Conservation (phyloP, 2,797 vertebrate genomes). For the Lepilemur ruficaudatus region DNA sequence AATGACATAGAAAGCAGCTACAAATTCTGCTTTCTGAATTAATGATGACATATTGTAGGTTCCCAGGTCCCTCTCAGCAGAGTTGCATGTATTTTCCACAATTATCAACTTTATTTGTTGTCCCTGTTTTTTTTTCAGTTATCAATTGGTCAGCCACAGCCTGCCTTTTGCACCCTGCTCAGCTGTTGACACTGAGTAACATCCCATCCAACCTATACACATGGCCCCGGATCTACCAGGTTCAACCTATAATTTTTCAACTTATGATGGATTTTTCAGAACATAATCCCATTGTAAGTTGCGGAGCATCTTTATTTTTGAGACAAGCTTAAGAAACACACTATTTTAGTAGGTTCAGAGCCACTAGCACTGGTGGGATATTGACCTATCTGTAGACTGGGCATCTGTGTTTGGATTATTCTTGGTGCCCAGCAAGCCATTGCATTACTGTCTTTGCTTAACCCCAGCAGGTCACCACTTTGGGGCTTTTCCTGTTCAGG, state of each 20-base stretch:
- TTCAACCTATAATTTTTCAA: neutral
- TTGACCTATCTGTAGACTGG: neutral
- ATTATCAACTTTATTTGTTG: neutral
- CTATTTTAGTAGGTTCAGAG: neutral
- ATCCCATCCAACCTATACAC: neutral
- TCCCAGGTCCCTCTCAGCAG: neutral
- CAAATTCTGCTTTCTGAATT: neutral
- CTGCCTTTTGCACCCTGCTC: neutral
- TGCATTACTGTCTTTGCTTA: neutral
- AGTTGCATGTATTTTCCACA: neutral
- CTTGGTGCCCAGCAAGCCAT: neutral
- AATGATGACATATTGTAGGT: rapidly evolving
- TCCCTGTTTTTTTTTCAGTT: neutral
- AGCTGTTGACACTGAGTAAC: neutral
- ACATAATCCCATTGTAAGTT: neutral
- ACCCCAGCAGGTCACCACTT: neutral
- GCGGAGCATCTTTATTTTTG: neutral
- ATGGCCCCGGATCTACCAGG: neutral
- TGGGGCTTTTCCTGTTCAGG: neutral
- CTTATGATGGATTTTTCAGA: neutral
- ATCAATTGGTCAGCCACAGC: neutral
- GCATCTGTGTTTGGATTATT: neutral
- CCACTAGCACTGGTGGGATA: rapidly evolving
- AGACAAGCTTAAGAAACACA: neutral
- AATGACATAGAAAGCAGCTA: neutral